Evolutionary conservation across 2,888 invertebrate species (phyloP).

Genomic region (Ceratothoa steindachneri): DNA sequence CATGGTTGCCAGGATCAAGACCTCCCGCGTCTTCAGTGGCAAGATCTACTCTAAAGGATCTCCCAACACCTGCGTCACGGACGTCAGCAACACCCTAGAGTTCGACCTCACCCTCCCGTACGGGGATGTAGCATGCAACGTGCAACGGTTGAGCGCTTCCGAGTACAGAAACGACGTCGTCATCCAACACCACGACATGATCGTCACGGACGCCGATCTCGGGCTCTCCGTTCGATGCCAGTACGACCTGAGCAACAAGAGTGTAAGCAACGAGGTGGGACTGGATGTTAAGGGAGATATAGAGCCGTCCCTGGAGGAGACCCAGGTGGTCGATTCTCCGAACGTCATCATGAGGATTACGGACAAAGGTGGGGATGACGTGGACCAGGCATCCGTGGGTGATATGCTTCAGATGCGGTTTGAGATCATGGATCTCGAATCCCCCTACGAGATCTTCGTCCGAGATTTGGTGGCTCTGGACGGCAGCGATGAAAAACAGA

Average conservation of each 20-base stretch:
- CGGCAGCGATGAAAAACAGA: slow-evolving; percentile 86
- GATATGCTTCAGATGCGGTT: slow-evolving; percentile 85
- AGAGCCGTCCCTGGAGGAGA: slow-evolving; percentile 77
- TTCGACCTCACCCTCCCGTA: slow-evolving; percentile 89
- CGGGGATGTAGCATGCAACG: slow-evolving; percentile 87
- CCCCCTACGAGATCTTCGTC: slow-evolving; percentile 92
- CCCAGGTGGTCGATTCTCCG: slow-evolving; percentile 85
- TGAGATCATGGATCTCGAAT: slow-evolving; percentile 86
- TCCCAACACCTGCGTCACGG: slow-evolving; percentile 85
- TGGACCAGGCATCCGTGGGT: slow-evolving; percentile 84
- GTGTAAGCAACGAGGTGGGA: slow-evolving; percentile 80
- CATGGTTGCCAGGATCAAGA: slow-evolving; percentile 87
- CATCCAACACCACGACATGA: slow-evolving; percentile 85
- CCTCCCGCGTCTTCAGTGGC: slow-evolving; percentile 85
- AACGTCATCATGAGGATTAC: slow-evolving; percentile 75
- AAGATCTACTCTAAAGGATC: slow-evolving; percentile 92
- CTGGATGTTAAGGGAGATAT: slow-evolving; percentile 77
- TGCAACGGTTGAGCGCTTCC: slow-evolving; percentile 80
- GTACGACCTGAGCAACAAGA: slow-evolving; percentile 89
- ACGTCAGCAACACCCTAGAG: slow-evolving; percentile 79
- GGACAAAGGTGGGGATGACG: slow-evolving; percentile 68
- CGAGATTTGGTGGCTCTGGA: slow-evolving; percentile 91
- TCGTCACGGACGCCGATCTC: slow-evolving; percentile 88
- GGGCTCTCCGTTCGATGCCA: slow-evolving; percentile 89
- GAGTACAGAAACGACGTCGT: slow-evolving; percentile 87